Evolutionary conservation across 2,888 invertebrate genomes (phyloP).

Genomic region (Drosophila flavopinicola): DNA sequence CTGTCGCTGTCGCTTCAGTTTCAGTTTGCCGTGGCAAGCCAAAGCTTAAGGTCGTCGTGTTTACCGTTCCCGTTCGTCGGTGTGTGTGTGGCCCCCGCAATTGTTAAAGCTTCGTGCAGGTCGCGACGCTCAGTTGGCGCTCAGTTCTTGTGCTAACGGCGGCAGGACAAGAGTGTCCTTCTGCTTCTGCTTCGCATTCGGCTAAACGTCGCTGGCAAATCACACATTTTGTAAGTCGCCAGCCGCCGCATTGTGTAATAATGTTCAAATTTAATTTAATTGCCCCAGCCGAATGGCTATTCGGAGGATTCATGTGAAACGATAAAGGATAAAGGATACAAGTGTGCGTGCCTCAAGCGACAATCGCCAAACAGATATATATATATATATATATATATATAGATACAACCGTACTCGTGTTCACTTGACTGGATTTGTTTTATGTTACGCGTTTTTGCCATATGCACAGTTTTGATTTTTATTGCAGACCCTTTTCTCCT

Average conservation of each 20-base stretch:
- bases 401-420: conserved; percentile 11
- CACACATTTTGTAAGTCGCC: conserved; percentile 29
- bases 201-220: conserved; percentile 5
- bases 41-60: conserved; percentile 61
- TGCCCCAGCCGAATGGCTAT: not conserved
- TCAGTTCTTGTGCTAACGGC: conserved; percentile 67
- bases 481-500: conserved; percentile 40
- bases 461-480: conserved; percentile 68
- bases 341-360: conserved; percentile 7
- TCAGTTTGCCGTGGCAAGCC: conserved; percentile 68
- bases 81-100: conserved; percentile 18
- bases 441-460: conserved; percentile 40
- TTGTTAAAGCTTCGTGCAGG: conserved; percentile 38
- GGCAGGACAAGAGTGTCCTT: conserved; percentile 32
- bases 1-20: no score
- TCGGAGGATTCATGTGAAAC: no score
- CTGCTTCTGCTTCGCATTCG: not conserved
- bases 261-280: conserved; percentile 43
- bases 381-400: no score
- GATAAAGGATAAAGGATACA: not conserved
- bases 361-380: conserved; percentile 11
- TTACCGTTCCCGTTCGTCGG: conserved; percentile 16
- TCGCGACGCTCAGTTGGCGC: conserved; percentile 32
- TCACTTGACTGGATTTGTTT: conserved; percentile 57
- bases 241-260: conserved; percentile 56